Evolutionary conservation across 2,113 vertebrate species (phyloP).

Genomic region (Himantopus leucocephalus): DNA sequence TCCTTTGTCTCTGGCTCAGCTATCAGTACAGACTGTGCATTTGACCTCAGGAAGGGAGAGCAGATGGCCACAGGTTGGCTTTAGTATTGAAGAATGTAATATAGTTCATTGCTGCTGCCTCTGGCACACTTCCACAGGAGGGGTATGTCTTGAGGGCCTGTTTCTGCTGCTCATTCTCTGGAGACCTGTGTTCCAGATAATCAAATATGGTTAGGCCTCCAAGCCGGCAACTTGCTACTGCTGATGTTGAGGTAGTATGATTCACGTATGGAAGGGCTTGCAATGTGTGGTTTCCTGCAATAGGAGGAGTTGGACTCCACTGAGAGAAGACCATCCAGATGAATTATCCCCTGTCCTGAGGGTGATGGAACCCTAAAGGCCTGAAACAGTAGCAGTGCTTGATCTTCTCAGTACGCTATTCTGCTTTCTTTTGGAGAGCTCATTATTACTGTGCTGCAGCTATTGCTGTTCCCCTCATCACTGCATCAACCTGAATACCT

Average conservation of each 20-base stretch:
- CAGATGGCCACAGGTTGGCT: neutral
- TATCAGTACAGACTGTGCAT: neutral
- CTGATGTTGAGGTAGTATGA: neutral
- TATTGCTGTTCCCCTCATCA: neutral
- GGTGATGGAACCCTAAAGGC: neutral
- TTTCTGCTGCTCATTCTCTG: neutral
- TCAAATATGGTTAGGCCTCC: neutral
- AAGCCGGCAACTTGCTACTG: neutral
- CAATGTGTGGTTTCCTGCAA: neutral
- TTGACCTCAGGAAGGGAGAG: neutral
- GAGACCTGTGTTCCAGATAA: neutral
- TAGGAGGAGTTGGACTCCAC: neutral
- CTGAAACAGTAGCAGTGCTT: neutral
- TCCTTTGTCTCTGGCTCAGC: neutral
- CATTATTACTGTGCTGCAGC: neutral
- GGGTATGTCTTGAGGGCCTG: neutral
- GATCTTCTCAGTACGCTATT: neutral
- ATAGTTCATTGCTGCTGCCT: neutral
- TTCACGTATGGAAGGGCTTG: neutral
- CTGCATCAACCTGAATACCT: neutral
- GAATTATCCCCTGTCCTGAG: neutral
- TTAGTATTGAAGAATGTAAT: neutral
- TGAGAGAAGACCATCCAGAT: neutral
- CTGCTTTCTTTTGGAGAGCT: neutral
- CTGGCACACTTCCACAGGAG: neutral